Percentiles rank a stretch among this genome's conserved stretches.
Conservation (phyloP, 2,797 vertebrate genomes). For the Pempheris klunzingeri region DNA sequence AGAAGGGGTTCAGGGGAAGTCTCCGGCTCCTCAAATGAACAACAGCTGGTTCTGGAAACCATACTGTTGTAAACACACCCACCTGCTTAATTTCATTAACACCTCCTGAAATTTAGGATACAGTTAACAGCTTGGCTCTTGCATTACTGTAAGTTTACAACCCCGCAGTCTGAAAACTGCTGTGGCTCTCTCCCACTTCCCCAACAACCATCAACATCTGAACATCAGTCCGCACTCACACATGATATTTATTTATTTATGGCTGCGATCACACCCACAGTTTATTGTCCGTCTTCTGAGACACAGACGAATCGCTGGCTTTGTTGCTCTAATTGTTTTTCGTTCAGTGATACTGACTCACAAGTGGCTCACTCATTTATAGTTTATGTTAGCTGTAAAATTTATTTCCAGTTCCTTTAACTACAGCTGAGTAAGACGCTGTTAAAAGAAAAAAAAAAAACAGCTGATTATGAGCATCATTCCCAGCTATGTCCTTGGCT, state of each 20-base stretch:
- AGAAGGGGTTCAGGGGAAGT: constrained; percentile 28
- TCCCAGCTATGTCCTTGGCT: background rate
- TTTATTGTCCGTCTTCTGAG: constrained; percentile 22
- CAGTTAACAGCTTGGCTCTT: constrained; percentile 61
- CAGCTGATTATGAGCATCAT: background rate
- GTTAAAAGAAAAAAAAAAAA: background rate
- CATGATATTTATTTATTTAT: constrained; percentile 25
- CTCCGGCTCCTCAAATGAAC: constrained; percentile 44
- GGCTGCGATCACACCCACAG: constrained; percentile 4
- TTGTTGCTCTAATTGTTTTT: constrained; percentile 2
- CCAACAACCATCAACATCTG: constrained; percentile 28
- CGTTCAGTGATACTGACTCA: background rate
- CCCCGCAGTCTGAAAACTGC: constrained; percentile 46
- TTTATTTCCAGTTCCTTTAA: background rate
- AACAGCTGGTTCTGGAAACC: constrained; percentile 59
- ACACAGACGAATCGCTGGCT: background rate
- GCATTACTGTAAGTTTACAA: constrained; percentile 56
- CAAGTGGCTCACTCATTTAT: background rate
- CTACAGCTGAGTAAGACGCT: background rate
- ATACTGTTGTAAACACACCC: constrained; percentile 48
- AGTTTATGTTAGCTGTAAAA: background rate
- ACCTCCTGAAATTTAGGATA: constrained; percentile 62
- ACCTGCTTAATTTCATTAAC: constrained; percentile 74
- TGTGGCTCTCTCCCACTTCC: constrained; percentile 1
- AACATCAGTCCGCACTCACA: constrained; percentile 34